A percentile compares a stretch with the other conserved stretches of the same genome.
Conservation (phyloP, 2,888 invertebrate genomes). For the Chymomyza amoena region DNA sequence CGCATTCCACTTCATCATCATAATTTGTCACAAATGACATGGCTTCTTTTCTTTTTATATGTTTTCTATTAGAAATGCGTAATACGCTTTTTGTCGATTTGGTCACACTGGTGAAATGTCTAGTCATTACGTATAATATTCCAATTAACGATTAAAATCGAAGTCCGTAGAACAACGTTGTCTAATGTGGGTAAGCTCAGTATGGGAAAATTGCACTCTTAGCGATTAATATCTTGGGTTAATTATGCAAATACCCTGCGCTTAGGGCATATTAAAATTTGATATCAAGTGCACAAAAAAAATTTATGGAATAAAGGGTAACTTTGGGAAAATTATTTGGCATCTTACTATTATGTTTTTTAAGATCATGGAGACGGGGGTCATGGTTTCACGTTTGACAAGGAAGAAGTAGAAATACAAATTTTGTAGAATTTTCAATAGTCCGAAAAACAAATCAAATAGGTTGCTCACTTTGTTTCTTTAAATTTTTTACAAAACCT, state of each 20-base stretch:
- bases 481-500: too few relatives aligned
- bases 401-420: too few relatives aligned
- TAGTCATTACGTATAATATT: background rate
- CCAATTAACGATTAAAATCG: background rate
- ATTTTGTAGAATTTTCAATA: too few relatives aligned
- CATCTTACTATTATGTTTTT: too few relatives aligned
- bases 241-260: background rate
- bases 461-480: too few relatives aligned
- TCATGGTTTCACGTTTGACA: too few relatives aligned
- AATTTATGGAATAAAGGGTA: too few relatives aligned
- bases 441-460: too few relatives aligned
- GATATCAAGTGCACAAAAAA: background rate
- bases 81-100: background rate
- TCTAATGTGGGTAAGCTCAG: background rate
- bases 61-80: background rate
- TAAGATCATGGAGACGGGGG: too few relatives aligned
- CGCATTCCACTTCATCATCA: constrained; percentile 9
- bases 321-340: too few relatives aligned
- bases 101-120: background rate
- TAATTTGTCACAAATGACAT: constrained; percentile 15
- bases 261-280: background rate
- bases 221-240: background rate
- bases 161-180: background rate
- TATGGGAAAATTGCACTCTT: background rate
- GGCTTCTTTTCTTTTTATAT: background rate